A percentile compares a stretch with the other conserved stretches of the same genome.
These are phyloP conservation scores for Gobio gobio DNA, from an alignment of 2,113 vertebrate genomes.

Conservation along the genomic window DNA sequence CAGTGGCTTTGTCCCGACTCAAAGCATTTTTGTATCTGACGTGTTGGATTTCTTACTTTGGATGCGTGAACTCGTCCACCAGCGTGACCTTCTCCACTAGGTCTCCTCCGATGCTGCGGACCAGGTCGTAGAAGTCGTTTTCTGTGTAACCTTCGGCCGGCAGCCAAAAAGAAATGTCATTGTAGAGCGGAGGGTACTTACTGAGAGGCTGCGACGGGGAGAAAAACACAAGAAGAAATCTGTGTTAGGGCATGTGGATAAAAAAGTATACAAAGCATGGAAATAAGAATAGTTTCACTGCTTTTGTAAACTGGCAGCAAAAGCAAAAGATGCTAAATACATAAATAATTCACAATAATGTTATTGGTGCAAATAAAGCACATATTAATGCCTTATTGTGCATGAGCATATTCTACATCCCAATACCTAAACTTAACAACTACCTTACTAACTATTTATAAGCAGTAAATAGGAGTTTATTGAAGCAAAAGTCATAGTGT, in stretches of 20 bases:
- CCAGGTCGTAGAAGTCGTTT: slow-evolving; percentile 95
- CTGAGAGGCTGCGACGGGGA: slow-evolving; percentile 80
- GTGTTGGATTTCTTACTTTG: slow-evolving; percentile 82
- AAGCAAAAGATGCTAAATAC: too few relatives aligned
- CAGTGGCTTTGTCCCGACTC: not conserved
- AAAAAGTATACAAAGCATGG: not conserved
- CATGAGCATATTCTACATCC: too few relatives aligned
- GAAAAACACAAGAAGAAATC: slow-evolving; percentile 37
- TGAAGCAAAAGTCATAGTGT: too few relatives aligned
- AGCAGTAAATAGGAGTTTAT: too few relatives aligned
- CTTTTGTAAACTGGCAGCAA: too few relatives aligned
- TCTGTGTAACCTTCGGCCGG: slow-evolving; percentile 79
- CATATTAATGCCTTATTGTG: too few relatives aligned
- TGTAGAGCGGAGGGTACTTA: slow-evolving; percentile 87
- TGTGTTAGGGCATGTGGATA: not conserved
- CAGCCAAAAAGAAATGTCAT: slow-evolving; percentile 98
- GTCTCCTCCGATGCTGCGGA: slow-evolving; percentile 87
- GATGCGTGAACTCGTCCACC: slow-evolving; percentile 88
- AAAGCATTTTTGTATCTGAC: not conserved
- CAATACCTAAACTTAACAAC: too few relatives aligned
- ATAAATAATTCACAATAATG: too few relatives aligned
- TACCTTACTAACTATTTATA: too few relatives aligned
- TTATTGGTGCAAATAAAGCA: too few relatives aligned
- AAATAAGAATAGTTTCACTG: too few relatives aligned
- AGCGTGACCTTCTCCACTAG: slow-evolving; percentile 90